phyloP scores from a whole-genome alignment of 2,888 invertebrate species.

The Drosophila hamatofila region DNA sequence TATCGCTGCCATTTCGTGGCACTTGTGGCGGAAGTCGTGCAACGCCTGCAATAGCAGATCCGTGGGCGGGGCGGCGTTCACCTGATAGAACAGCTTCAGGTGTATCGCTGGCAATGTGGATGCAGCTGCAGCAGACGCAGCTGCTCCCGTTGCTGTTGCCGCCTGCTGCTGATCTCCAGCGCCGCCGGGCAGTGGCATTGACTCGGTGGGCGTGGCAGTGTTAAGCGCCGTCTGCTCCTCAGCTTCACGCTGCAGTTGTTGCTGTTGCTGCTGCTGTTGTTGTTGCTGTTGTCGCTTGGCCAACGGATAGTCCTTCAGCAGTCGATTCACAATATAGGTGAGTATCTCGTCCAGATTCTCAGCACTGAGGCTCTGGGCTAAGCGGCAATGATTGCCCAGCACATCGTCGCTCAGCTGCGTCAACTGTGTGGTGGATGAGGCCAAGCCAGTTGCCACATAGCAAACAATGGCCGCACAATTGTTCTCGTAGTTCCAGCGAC shows the following conservation, averaged over 20 bases:
- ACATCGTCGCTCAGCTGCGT: slow-evolving; percentile 85
- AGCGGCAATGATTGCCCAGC: slow-evolving; percentile 81
- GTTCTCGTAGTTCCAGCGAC: slow-evolving; percentile 95
- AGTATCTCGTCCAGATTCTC: slow-evolving; percentile 87
- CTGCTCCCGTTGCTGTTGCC: neutral
- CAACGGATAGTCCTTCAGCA: slow-evolving; percentile 86
- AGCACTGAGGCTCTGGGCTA: slow-evolving; percentile 85
- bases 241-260: slow-evolving; percentile 29
- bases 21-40: slow-evolving; percentile 85
- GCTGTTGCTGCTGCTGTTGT: slow-evolving; percentile 28
- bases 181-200: slow-evolving; percentile 44
- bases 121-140: slow-evolving; percentile 5
- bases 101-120: slow-evolving; percentile 88
- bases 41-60: slow-evolving; percentile 85
- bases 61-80: slow-evolving; percentile 86
- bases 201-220: slow-evolving; percentile 36
- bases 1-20: slow-evolving; percentile 86
- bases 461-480: slow-evolving; percentile 94
- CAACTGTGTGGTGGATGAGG: slow-evolving; percentile 85
- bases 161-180: slow-evolving; percentile 53
- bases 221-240: slow-evolving; percentile 22
- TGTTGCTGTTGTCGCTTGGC: slow-evolving; percentile 63
- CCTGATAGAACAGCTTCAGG: slow-evolving; percentile 92
- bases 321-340: slow-evolving; percentile 86
- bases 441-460: slow-evolving; percentile 89